Conservation (phyloP, 2,113 vertebrate genomes). For the Cercopithecus mona region DNA sequence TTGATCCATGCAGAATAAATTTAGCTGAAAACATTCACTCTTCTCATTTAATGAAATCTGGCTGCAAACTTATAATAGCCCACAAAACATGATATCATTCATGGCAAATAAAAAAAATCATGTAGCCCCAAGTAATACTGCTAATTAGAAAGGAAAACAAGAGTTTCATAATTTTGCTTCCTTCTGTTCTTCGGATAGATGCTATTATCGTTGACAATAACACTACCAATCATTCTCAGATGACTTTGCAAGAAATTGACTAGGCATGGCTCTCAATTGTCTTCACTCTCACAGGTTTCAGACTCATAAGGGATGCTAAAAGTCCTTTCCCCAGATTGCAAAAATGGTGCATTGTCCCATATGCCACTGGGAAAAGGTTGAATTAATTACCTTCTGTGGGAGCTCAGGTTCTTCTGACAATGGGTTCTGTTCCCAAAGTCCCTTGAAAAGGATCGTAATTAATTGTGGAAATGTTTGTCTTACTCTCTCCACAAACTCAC, state of each 20-base stretch:
- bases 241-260: slow-evolving; percentile 43
- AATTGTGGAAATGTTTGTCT: background rate
- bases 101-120: slow-evolving; percentile 48
- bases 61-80: slow-evolving; percentile 24
- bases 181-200: slow-evolving; percentile 46
- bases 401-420: background rate
- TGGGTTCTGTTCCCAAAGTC: background rate
- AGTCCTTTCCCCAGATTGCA: background rate
- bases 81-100: slow-evolving; percentile 40
- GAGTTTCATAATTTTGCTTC: slow-evolving; percentile 57
- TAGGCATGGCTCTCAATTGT: slow-evolving; percentile 1
- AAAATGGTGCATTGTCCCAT: background rate
- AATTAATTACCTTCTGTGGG: background rate
- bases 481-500: background rate
- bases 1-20: slow-evolving; percentile 27
- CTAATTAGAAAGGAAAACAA: slow-evolving; percentile 61
- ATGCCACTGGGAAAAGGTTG: background rate
- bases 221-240: slow-evolving; percentile 47
- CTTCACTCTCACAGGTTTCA: background rate
- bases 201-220: slow-evolving; percentile 36
- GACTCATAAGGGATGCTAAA: background rate
- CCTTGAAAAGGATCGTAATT: background rate
- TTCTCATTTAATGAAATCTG: slow-evolving; percentile 55
- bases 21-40: slow-evolving; percentile 16
- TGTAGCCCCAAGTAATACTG: slow-evolving; percentile 43